A percentile compares a stretch with the other conserved stretches of the same genome.
Conservation (phyloP, 2,113 vertebrate species). For the Aplodontia rufa region DNA sequence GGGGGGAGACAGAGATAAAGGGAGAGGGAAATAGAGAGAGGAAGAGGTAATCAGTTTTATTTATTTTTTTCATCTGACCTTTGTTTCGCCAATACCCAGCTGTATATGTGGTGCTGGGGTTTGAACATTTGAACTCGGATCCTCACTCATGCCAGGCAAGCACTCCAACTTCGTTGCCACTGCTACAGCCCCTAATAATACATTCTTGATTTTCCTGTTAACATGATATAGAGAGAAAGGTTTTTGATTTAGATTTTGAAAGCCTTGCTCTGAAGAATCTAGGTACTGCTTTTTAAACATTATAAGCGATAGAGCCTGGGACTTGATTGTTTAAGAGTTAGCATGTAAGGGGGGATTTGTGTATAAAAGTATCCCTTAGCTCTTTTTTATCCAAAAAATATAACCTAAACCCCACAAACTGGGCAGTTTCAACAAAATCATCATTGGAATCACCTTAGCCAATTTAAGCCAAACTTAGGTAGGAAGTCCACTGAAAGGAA, state of each 20-base stretch:
- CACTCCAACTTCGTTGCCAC: no score
- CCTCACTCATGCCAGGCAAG: no score
- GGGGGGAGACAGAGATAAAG: no score
- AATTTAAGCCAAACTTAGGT: background rate
- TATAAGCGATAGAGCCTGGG: background rate
- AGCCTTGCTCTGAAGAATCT: background rate
- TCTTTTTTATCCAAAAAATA: background rate
- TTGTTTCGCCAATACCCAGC: no score
- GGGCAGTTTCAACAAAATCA: background rate
- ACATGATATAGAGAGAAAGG: background rate
- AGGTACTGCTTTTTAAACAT: background rate
- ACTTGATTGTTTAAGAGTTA: slow-evolving; percentile 12
- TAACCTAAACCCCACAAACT: background rate
- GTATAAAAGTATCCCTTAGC: background rate
- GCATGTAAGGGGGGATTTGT: background rate
- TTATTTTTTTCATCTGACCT: no score
- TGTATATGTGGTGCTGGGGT: no score
- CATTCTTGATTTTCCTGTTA: background rate
- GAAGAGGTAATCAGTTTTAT: no score
- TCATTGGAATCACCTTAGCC: background rate
- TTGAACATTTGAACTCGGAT: no score
- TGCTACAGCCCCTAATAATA: no score
- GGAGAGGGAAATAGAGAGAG: no score
- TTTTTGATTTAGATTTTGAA: background rate
- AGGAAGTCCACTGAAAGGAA: background rate